These are phyloP conservation scores for Peribatodes rhomboidaria DNA, from an alignment of 2,888 invertebrate species.

Conservation along the genomic window DNA sequence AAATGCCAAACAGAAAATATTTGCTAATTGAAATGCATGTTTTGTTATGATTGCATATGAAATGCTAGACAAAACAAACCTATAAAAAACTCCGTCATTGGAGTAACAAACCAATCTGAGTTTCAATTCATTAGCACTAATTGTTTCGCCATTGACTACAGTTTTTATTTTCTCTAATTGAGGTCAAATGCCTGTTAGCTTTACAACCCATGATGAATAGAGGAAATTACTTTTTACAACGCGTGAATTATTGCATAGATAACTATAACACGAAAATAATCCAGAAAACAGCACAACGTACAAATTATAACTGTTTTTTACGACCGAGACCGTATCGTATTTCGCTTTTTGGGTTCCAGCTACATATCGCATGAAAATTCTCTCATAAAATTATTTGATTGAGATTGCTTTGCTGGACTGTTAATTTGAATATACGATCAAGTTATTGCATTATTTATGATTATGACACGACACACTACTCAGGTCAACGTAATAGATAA, in stretches of 20 bases:
- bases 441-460: constrained; percentile 43
- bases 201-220: constrained; percentile 62
- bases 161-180: constrained; percentile 78
- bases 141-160: constrained; percentile 78
- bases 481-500: constrained; percentile 58
- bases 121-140: constrained; percentile 72
- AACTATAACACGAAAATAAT: constrained; percentile 50
- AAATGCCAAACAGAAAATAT: background rate
- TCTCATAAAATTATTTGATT: constrained; percentile 32
- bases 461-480: constrained; percentile 46
- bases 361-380: constrained; percentile 29
- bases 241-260: constrained; percentile 53
- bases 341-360: constrained; percentile 38
- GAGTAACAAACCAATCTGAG: constrained; percentile 55
- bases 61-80: constrained; percentile 23
- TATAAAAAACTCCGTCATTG: constrained; percentile 20
- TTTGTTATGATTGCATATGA: constrained; percentile 12
- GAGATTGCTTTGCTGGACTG: constrained; percentile 29
- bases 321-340: constrained; percentile 39
- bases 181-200: constrained; percentile 75
- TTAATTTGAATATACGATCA: constrained; percentile 31
- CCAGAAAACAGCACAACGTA: constrained; percentile 47
- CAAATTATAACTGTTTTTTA: constrained; percentile 47
- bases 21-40: background rate
- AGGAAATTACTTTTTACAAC: constrained; percentile 65